Conservation (phyloP, 2,113 vertebrate genomes). For the Marcusenius ussheri region DNA sequence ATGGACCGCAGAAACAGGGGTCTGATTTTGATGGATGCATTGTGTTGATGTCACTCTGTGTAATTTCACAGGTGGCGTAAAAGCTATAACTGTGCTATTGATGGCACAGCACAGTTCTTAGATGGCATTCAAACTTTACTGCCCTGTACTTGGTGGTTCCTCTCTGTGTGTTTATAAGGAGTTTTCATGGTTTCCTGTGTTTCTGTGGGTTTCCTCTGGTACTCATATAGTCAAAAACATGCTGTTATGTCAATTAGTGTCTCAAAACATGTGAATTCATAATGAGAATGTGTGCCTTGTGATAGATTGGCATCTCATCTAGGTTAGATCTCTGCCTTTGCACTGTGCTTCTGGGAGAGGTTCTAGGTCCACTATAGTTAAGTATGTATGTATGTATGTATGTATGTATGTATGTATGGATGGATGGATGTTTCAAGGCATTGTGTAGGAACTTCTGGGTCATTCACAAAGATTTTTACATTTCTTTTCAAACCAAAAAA, state of each 20-base stretch:
- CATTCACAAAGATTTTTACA: background rate
- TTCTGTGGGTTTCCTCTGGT: background rate
- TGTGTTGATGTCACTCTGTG: background rate
- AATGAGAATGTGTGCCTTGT: background rate
- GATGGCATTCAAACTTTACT: background rate
- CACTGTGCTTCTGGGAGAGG: background rate
- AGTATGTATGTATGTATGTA: background rate
- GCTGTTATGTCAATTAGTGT: background rate
- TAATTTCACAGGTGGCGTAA: background rate
- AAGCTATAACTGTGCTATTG: background rate
- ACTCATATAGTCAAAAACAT: background rate
- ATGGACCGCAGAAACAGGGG: background rate
- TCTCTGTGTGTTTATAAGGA: background rate
- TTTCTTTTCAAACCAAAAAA: background rate
- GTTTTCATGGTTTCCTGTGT: background rate
- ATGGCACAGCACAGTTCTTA: background rate
- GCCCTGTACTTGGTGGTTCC: background rate
- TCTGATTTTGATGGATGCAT: background rate
- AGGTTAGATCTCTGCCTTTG: background rate
- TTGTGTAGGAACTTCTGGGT: background rate
- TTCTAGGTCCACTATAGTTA: background rate
- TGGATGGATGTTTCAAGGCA: background rate
- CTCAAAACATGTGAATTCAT: background rate
- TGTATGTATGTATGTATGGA: background rate
- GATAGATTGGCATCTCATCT: background rate